These are phyloP conservation scores for Zoanthus sociatus DNA, from an alignment of 92 coral and sea anemone genomes.

Conservation along the genomic window DNA sequence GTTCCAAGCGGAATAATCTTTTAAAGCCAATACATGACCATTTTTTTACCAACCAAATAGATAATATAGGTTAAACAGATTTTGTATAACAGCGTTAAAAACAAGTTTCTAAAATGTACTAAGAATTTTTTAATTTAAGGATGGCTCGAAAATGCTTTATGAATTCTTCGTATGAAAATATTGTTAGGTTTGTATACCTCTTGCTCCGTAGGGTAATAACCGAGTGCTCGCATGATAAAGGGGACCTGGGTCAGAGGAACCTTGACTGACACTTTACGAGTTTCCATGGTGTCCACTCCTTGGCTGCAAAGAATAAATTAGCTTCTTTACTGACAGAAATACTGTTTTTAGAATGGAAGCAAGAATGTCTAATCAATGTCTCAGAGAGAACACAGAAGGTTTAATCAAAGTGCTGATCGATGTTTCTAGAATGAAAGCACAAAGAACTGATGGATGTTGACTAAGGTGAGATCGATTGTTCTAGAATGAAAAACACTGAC, in stretches of 20 bases:
- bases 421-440: background rate
- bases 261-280: conserved; percentile 87
- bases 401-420: background rate
- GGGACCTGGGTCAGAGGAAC: conserved; percentile 95
- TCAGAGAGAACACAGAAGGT: background rate
- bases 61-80: no score
- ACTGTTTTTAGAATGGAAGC: no score
- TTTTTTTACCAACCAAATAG: no score
- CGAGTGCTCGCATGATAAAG: conserved; percentile 93
- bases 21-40: no score
- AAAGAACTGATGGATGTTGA: background rate
- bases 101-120: no score
- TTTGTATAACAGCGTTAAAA: no score
- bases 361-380: background rate
- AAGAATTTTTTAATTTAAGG: background rate
- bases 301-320: conserved; percentile 62
- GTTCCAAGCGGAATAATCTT: no score
- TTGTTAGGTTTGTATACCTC: conserved; percentile 65
- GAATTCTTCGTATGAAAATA: background rate
- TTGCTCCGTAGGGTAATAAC: conserved; percentile 96
- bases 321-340: background rate
- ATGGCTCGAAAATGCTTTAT: background rate
- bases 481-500: background rate
- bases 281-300: conserved; percentile 91
- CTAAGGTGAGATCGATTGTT: background rate